Base-by-base conservation (phyloP, 2,888 invertebrate genomes). In the Polyploca ridens region DNA sequence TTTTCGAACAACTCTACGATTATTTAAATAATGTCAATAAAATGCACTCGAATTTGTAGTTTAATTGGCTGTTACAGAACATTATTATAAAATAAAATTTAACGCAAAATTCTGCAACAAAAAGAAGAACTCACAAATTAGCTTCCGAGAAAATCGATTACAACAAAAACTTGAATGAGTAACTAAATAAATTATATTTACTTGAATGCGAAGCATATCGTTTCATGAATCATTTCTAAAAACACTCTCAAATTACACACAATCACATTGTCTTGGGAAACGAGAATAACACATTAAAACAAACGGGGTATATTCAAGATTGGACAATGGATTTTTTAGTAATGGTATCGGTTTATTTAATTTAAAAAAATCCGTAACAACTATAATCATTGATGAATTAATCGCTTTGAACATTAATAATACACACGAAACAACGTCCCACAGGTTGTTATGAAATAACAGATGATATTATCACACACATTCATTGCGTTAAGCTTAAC, bases 181-280 rank as follows among this genome's bases (percentile, higher is more conserved):
- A 67, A 76, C 79, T 70, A 77, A 74, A 77, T 69, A 72, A 69
- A 76, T 7, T 75, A 75, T 70, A 74, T 71, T 76, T 75, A 79
- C 75, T 76, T 80, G n/a, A 61, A 61, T 78, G 77, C 81, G 81
- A 81, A 81, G 77, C 86, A 82, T 80, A 81, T 82, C 85, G 85
- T 86, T 88, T 88, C 88, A 88, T 92, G 91, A 91, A 82, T 93
- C 90, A 92, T 88, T 89, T 91, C 93, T 90, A 91, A 91, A 91
- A 89, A 91, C 88, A 85, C 83, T 87, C 87, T 93, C 92, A 81
- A 79, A 85, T 92, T 89, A 86, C 93, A 81, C 81, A 85, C 84
- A 86, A 87, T 87, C 88, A 86, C 85, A 90, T 88, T 91, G 90
- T 90, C 87, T 90, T 90, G 91, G 89, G 90, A 92, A 90, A 85